These are phyloP conservation scores for Mohoua ochrocephala DNA, from an alignment of 2,113 vertebrate species.

Conservation along the genomic window DNA sequence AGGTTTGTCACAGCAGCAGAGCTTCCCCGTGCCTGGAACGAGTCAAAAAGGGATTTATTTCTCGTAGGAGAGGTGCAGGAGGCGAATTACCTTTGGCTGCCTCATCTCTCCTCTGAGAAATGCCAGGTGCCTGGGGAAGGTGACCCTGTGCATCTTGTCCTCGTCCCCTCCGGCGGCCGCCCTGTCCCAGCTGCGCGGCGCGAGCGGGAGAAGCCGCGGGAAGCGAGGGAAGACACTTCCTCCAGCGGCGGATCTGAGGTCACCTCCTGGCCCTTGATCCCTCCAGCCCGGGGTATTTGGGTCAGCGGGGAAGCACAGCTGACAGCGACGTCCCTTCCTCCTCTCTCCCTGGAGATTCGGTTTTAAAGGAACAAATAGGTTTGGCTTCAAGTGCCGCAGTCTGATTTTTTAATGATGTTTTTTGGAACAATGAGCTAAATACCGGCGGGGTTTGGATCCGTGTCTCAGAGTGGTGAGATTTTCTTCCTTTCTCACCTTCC, in stretches of 20 bases:
- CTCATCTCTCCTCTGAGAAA: background rate
- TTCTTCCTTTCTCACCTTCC: background rate
- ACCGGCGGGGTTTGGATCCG: background rate
- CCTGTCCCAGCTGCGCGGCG: background rate
- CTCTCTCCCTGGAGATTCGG: background rate
- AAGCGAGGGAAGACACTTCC: slow-evolving; percentile 60
- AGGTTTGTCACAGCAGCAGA: background rate
- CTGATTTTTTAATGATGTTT: background rate
- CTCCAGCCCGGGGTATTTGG: slow-evolving; percentile 33
- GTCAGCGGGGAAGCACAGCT: slow-evolving; percentile 51
- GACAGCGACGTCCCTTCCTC: slow-evolving; percentile 38
- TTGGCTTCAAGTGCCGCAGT: background rate
- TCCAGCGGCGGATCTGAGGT: slow-evolving; percentile 46
- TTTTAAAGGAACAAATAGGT: slow-evolving; percentile 49
- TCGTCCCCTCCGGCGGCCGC: rapidly evolving
- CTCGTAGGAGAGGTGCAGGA: background rate
- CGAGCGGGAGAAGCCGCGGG: slow-evolving; percentile 26
- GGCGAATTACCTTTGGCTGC: rapidly evolving
- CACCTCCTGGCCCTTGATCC: slow-evolving; percentile 50
- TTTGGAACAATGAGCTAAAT: slow-evolving; percentile 29
- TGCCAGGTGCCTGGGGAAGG: background rate
- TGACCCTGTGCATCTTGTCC: background rate
- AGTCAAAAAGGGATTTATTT: background rate
- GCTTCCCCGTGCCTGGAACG: background rate
- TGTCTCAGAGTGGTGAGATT: background rate